phyloP scores from a whole-genome alignment of 2,113 vertebrate species.

The Lophura nycthemera region DNA sequence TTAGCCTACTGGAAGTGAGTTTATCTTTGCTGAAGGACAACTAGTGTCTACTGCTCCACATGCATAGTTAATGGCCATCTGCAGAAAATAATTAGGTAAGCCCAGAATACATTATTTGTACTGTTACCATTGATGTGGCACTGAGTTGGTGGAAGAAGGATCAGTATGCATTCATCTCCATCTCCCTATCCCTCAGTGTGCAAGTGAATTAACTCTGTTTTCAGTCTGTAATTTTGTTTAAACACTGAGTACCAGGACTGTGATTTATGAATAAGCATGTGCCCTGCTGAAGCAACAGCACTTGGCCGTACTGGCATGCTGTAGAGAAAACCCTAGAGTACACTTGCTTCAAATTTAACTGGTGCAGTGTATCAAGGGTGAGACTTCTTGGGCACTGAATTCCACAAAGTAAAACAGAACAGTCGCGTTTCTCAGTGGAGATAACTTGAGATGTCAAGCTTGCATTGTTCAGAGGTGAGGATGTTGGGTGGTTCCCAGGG shows the following conservation, averaged over 20 bases:
- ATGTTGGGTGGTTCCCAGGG: neutral
- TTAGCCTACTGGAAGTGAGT: conserved; percentile 43
- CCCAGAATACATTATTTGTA: conserved; percentile 13
- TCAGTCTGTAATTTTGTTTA: neutral
- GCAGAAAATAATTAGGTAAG: neutral
- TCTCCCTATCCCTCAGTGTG: neutral
- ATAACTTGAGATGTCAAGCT: neutral
- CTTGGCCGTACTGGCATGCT: neutral
- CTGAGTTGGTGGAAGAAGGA: conserved; percentile 26
- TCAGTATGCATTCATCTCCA: neutral
- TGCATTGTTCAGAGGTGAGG: neutral
- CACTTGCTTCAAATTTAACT: too few relatives aligned
- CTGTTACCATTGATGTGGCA: conserved; percentile 12
- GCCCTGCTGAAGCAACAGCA: neutral
- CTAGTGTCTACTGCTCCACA: neutral
- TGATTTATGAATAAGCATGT: neutral
- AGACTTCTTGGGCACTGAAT: rapidly evolving
- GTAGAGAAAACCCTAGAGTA: too few relatives aligned
- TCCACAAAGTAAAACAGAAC: rapidly evolving
- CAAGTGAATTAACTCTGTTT: neutral
- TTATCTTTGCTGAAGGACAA: conserved; percentile 47
- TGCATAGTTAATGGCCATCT: conserved; percentile 25
- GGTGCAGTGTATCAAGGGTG: rapidly evolving
- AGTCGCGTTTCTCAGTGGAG: rapidly evolving
- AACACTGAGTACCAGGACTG: neutral